Evolutionary conservation across 1,140 invertebrate genomes (phyloP), one percentile per base, ranked within the genome.

Genomic region (Drosophila murphyi): DNA sequence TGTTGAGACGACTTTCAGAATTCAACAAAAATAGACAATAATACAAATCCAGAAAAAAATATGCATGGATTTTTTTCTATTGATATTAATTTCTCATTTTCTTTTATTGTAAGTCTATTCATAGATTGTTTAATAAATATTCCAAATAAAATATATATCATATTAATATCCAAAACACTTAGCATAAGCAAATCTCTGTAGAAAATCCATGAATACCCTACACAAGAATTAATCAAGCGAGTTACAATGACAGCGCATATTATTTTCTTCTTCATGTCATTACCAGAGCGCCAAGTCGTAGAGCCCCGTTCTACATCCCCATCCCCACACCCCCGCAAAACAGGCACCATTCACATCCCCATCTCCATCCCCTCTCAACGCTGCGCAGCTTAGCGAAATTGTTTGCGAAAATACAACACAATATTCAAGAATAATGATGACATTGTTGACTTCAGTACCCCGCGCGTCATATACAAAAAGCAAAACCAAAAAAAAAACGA

Each of bases 341-440:
- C 31, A 37, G 48, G 43, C 43, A 50, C 20, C 20, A 20, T 20
- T 20, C 39, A 10, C 10, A 39, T 37, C 57, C 67, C 45, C 48
- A 43, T 41, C 6, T 41, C 2, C 7, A 5, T 10, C 6, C 48
- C 61, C 62, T 67, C 29, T 50, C 76, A 52, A 78, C 62, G 72
- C 79, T 61, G 85, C 71, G 75, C 78, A 89, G 85, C 85, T 89
- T 89, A 89, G 85, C 85, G 80, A 89, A 89, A 89, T 89, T 89
- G 85, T 89, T 89, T 89, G 85, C 85, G 78, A 89, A 89, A 89
- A 89, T 79, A 90, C 89, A 90, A 90, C 82, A 90, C 82, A 90
- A 90, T 90, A 90, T 90, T 82, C 87, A 90, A 80, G 87, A 90
- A 90, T 90, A 90, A 90, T 90, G 87, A 90, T 90, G 87, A 90